Evolutionary conservation across 2,113 vertebrate genomes (phyloP).

Genomic region (Ovis aries): DNA sequence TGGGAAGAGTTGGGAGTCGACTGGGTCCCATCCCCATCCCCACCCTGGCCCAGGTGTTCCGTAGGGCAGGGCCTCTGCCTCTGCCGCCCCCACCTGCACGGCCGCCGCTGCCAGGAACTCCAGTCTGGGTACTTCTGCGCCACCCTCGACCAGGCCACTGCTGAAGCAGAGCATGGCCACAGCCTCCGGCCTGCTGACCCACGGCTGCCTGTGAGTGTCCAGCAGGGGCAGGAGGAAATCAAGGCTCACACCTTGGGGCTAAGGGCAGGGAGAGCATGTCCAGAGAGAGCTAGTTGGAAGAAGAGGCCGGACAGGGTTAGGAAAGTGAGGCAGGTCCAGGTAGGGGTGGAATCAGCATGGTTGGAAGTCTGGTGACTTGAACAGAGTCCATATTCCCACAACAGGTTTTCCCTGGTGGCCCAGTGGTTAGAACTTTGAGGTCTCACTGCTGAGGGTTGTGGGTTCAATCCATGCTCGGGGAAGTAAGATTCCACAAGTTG

Average conservation of each 20-base stretch:
- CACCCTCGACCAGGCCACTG: slow-evolving; percentile 85
- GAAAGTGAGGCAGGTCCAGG: background rate
- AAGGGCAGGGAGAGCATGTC: background rate
- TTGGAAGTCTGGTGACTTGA: background rate
- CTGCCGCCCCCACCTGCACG: slow-evolving; percentile 85
- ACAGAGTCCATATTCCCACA: background rate
- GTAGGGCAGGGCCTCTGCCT: slow-evolving; percentile 86
- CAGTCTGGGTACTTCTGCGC: slow-evolving; percentile 90
- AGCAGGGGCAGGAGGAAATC: background rate
- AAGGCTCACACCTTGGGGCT: background rate
- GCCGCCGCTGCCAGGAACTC: slow-evolving; percentile 85
- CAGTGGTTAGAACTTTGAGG: background rate
- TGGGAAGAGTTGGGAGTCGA: background rate
- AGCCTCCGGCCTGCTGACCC: slow-evolving; percentile 77
- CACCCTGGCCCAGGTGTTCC: slow-evolving; percentile 79
- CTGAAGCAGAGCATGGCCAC: slow-evolving; percentile 83
- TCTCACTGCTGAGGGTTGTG: background rate
- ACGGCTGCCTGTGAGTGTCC: slow-evolving; percentile 81
- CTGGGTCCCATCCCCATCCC: background rate
- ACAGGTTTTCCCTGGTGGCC: background rate
- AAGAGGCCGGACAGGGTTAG: background rate
- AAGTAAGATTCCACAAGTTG: background rate
- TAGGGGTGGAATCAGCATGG: background rate
- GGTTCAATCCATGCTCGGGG: background rate
- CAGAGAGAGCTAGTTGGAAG: background rate